Evolutionary conservation across 2,797 vertebrate genomes (phyloP), one percentile per base, ranked within the genome.

Genomic region (Xenentodon cancila): DNA sequence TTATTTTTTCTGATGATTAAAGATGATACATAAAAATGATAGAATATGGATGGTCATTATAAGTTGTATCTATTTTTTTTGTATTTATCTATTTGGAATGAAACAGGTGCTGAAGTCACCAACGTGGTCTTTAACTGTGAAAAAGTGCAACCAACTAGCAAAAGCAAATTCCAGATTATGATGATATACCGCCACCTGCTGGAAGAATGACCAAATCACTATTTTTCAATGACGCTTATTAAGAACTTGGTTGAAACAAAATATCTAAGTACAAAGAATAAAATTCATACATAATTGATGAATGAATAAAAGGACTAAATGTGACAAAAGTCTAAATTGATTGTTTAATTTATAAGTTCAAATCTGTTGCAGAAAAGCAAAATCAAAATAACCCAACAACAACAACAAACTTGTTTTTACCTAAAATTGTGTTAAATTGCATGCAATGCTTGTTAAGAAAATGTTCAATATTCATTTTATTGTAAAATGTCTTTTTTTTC

Each of bases 141-240:
- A 12, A 5, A 37, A 13, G 12, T 1, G 12, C 12, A 13, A 37
- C 7, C 30, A 30, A 30, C 30, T 5, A 30, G 4, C 30, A 30
- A 37, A 1, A 37, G 34, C 0, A 7, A 52, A 40, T 21, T 9
- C n/a, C 5, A 25, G 9, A 37, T 42, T 52, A 43, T 69, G 4
- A n/a, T 32, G 4, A 45, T 61, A 46, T 71, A 27, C 66, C 59
- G 51, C 81, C 86, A 57, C 45, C 89, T 91, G 52, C 60, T 82
- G 90, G 84, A 59, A 7, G 50, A 11, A 22, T 2, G 0, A 0
- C 0, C 0, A 48, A 75, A 61, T 77, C 22, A 66, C 81, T 75
- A 17, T 3, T 42, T 25, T 25, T 44, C 20, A 53, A 15, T 45
- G 3, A 3, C 3, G 2, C 9, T 44, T 2, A 1, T 6, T 8